phyloP scores from a whole-genome alignment of 2,113 vertebrate species.

The Accipiter virgatus region DNA sequence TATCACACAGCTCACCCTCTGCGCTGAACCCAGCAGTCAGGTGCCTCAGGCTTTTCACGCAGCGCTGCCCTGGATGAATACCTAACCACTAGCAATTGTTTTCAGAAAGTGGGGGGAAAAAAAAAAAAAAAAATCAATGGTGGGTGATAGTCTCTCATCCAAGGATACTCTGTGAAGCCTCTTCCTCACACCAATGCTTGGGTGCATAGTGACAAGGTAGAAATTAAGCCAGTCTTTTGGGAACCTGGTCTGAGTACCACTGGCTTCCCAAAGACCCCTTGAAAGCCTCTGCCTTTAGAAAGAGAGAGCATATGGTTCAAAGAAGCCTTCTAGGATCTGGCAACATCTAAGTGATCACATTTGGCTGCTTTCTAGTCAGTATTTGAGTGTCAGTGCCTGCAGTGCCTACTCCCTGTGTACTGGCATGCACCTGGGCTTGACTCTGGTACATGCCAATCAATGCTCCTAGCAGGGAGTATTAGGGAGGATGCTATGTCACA shows the following conservation, averaged over 20 bases:
- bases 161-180: background rate
- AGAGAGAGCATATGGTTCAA: background rate
- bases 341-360: background rate
- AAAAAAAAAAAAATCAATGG: background rate
- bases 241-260: background rate
- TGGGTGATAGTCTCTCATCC: background rate
- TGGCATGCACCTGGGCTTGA: background rate
- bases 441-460: background rate
- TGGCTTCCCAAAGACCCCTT: background rate
- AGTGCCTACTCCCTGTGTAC: fast-evolving
- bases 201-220: background rate
- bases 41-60: background rate
- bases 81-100: background rate
- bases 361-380: background rate
- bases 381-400: background rate
- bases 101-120: background rate
- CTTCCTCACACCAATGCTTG: background rate
- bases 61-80: background rate
- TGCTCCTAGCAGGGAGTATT: background rate
- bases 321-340: background rate
- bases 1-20: background rate
- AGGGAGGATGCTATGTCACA: background rate
- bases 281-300: background rate
- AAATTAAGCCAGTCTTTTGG: background rate
- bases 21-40: background rate